A percentile compares a stretch with the other conserved stretches of the same genome.
Evolutionary conservation across 2,113 vertebrate species (phyloP).

Genomic region (Saguinus imperator): DNA sequence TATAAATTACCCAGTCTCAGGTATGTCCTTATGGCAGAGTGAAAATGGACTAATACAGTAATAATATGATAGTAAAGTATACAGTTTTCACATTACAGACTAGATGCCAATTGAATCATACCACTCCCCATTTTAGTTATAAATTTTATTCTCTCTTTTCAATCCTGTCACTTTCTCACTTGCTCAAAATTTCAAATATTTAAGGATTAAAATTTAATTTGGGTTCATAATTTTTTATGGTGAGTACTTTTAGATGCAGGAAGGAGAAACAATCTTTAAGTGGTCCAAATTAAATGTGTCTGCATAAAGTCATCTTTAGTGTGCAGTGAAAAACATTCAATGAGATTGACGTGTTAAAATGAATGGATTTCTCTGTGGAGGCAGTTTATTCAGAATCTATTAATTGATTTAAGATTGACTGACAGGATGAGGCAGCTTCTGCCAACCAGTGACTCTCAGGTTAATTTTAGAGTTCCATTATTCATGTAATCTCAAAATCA

Average conservation of each 20-base stretch:
- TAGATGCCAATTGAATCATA: neutral
- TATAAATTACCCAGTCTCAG: too few species aligned
- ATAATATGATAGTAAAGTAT: neutral
- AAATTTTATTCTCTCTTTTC: neutral
- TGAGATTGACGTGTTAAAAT: neutral
- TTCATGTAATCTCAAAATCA: conserved; percentile 26
- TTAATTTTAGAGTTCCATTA: conserved; percentile 55
- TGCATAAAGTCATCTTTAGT: neutral
- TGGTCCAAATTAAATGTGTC: neutral
- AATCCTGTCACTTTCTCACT: neutral
- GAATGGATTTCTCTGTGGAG: conserved; percentile 27
- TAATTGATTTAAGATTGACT: conserved; percentile 60
- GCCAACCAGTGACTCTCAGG: neutral
- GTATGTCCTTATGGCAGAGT: too few species aligned
- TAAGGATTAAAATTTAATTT: neutral
- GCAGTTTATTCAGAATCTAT: conserved; percentile 38
- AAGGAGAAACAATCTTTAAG: neutral
- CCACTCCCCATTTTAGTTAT: neutral
- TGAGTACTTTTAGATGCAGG: neutral
- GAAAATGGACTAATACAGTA: too few species aligned
- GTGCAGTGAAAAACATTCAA: neutral
- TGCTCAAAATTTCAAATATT: neutral
- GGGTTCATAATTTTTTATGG: neutral
- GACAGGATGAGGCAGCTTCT: neutral
- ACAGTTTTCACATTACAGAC: neutral